These are phyloP conservation scores for Eudyptes chrysolophus DNA, from an alignment of 2,113 vertebrate species.

Conservation along the genomic window DNA sequence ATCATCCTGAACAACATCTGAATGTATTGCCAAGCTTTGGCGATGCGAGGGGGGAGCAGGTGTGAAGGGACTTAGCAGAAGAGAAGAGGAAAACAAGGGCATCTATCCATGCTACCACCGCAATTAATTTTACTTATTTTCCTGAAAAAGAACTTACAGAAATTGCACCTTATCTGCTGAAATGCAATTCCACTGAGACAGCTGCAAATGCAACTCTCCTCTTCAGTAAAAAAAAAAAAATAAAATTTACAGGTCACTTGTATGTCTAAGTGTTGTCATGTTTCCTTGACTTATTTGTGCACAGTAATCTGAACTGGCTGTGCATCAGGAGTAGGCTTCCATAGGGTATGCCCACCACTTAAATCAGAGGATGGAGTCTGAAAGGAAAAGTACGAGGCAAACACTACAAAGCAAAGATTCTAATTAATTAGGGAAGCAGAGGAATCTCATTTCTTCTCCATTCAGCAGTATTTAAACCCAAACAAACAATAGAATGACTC, in stretches of 20 bases:
- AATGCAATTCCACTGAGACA: neutral
- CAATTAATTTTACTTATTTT: neutral
- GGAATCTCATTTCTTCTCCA: neutral
- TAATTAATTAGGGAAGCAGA: neutral
- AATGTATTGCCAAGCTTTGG: neutral
- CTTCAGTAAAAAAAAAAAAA: neutral
- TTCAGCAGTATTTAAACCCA: constrained; percentile 5
- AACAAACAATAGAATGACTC: neutral
- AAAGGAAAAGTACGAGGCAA: neutral
- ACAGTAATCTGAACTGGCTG: neutral
- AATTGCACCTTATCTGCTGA: neutral
- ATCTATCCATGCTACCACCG: neutral
- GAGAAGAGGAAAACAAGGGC: neutral
- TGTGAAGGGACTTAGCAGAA: neutral
- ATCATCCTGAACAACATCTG: neutral
- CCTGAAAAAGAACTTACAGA: neutral
- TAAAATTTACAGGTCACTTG: neutral
- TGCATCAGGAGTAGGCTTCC: neutral
- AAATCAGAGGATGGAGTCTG: neutral
- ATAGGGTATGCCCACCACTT: neutral
- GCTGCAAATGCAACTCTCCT: neutral
- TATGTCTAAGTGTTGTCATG: neutral
- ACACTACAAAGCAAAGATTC: neutral
- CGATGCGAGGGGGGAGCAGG: neutral
- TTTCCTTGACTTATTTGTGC: neutral